These are phyloP conservation scores for Sebastes iracundus DNA, from an alignment of 2,797 vertebrate genomes.

Conservation along the genomic window DNA sequence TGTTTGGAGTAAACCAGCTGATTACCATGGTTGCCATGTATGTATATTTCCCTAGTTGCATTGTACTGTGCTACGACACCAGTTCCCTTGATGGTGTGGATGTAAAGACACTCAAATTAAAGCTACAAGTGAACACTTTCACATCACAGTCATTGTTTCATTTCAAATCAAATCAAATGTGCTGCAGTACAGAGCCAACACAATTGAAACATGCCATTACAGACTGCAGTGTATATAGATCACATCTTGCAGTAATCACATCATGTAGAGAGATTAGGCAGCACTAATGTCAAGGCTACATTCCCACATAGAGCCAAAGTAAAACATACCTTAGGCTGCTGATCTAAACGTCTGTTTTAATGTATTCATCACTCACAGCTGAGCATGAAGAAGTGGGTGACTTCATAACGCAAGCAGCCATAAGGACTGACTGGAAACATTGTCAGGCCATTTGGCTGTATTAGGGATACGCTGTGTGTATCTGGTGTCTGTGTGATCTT, in stretches of 20 bases:
- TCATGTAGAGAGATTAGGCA: neutral
- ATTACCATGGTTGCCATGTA: neutral
- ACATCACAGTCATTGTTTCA: neutral
- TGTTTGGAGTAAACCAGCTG: too few relatives aligned
- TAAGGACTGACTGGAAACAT: slow-evolving; percentile 19
- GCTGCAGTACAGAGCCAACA: neutral
- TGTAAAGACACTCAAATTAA: neutral
- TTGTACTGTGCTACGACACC: neutral
- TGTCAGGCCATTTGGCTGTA: slow-evolving; percentile 49
- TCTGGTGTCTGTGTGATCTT: slow-evolving; percentile 50
- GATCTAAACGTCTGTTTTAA: neutral
- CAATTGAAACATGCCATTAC: neutral
- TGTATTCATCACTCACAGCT: neutral
- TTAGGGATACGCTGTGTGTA: slow-evolving; percentile 28
- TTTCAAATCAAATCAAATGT: neutral
- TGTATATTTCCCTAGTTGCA: neutral
- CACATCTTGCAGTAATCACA: neutral
- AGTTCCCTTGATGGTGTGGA: neutral
- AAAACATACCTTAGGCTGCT: neutral
- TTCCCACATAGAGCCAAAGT: neutral
- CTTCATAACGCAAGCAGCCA: slow-evolving; percentile 5
- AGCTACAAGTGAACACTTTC: neutral
- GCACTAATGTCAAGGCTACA: neutral
- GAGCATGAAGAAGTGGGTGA: slow-evolving; percentile 1
- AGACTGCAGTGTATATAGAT: neutral